Percentiles rank a stretch among this genome's conserved stretches.
These are phyloP conservation scores for Chelonus formosanus DNA, from an alignment of 2,888 invertebrate genomes.

Conservation along the genomic window DNA sequence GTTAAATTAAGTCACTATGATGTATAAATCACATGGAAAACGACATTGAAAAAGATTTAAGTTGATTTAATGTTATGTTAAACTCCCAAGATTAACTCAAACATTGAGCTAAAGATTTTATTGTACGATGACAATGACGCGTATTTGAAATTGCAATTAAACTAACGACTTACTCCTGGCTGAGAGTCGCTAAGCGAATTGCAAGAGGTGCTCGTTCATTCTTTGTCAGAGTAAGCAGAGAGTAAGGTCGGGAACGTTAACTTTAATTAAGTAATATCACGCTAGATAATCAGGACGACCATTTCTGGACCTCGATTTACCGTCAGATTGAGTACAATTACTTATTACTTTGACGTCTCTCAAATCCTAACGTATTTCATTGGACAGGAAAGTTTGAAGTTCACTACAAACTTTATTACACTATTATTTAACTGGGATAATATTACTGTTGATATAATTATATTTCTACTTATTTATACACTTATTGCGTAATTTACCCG, in stretches of 20 bases:
- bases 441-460: too few relatives aligned
- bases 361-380: conserved; percentile 3
- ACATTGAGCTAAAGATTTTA: not conserved
- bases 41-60: conserved; percentile 3
- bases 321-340: not conserved
- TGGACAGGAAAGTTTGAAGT: not conserved
- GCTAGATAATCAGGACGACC: conserved; percentile 47
- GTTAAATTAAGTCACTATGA: not conserved
- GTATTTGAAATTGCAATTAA: conserved; percentile 48
- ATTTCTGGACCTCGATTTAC: conserved; percentile 41
- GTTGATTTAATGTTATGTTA: too few relatives aligned
- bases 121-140: conserved; percentile 3
- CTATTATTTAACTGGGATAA: not conserved
- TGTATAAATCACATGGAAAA: not conserved
- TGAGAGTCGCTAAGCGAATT: conserved; percentile 44
- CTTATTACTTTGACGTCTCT: conserved; percentile 1
- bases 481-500: too few relatives aligned
- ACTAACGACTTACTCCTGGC: conserved; percentile 48
- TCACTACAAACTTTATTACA: not conserved
- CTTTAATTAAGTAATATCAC: conserved; percentile 52
- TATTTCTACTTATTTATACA: too few relatives aligned
- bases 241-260: conserved; percentile 41
- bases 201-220: conserved; percentile 25
- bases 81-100: too few relatives aligned
- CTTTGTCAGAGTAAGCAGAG: conserved; percentile 13